Percentiles rank a stretch among this genome's conserved stretches.
phyloP scores from a whole-genome alignment of 1,140 invertebrate species.

The Leptopilina clavipes region DNA sequence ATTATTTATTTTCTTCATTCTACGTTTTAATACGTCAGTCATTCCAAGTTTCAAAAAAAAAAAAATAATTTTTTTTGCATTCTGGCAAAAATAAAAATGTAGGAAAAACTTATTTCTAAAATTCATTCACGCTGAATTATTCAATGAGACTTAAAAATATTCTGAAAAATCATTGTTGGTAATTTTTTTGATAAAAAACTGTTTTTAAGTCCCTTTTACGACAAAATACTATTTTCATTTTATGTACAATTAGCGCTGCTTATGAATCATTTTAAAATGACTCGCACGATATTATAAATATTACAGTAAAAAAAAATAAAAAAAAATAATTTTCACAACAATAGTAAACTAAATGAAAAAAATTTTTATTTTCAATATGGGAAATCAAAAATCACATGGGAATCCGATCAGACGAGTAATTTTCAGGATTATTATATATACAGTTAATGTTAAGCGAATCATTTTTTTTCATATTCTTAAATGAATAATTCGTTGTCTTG shows the following conservation, averaged over 20 bases:
- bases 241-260: not conserved
- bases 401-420: conserved; percentile 27
- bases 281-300: not conserved
- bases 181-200: not conserved
- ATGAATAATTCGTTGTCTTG: conserved; percentile 4
- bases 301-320: not conserved
- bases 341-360: too few relatives aligned
- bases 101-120: conserved; percentile 59
- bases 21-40: conserved; percentile 62
- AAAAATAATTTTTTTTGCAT: conserved; percentile 34
- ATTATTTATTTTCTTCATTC: conserved; percentile 61
- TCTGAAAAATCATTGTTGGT: conserved; percentile 46
- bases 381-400: conserved; percentile 3
- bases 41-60: conserved; percentile 42
- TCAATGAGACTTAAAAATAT: conserved; percentile 59
- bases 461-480: not conserved
- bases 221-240: not conserved
- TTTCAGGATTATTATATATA: conserved; percentile 13
- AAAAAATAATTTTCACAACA: not conserved
- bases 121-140: conserved; percentile 48
- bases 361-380: not conserved
- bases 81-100: conserved; percentile 51
- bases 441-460: not conserved
- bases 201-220: not conserved
- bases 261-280: not conserved